Conservation (phyloP, 2,113 vertebrate species). For the Loxodonta africana region DNA sequence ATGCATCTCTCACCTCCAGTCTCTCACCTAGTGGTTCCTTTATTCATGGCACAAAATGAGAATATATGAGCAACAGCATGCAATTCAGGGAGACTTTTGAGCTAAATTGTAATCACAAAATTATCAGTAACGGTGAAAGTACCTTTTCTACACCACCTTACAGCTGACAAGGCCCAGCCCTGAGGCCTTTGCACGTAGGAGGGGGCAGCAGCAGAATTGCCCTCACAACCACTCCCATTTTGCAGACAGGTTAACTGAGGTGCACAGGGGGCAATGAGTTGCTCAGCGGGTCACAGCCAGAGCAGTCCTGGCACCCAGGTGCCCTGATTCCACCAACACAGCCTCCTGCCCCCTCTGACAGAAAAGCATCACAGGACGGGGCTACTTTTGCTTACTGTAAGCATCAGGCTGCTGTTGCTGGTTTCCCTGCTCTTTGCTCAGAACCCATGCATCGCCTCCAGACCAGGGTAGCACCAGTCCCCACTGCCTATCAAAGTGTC, state of each 20-base stretch:
- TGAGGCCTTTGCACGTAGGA: not conserved
- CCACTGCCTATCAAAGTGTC: not conserved
- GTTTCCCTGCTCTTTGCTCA: not conserved
- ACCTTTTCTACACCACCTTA: fast-evolving
- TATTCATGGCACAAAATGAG: not conserved
- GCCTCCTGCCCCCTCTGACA: not conserved
- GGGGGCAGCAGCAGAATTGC: too few species aligned
- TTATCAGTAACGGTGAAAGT: not conserved
- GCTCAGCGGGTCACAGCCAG: not conserved
- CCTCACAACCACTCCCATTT: not conserved
- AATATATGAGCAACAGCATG: not conserved
- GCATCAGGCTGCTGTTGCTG: not conserved
- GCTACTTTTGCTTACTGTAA: fast-evolving
- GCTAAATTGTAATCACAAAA: not conserved
- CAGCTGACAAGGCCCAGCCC: not conserved
- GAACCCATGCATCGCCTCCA: not conserved
- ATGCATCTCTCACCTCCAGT: not conserved
- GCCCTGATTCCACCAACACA: not conserved
- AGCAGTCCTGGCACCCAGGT: fast-evolving
- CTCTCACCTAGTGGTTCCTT: fast-evolving
- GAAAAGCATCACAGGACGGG: not conserved
- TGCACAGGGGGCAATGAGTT: not conserved
- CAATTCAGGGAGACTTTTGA: not conserved
- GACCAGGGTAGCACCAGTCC: fast-evolving
- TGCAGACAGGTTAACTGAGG: constrained; percentile 53